Percentiles rank a stretch among this genome's conserved stretches.
These are phyloP conservation scores for Tetanocera ferruginea DNA, from an alignment of 2,888 invertebrate species.

Conservation along the genomic window DNA sequence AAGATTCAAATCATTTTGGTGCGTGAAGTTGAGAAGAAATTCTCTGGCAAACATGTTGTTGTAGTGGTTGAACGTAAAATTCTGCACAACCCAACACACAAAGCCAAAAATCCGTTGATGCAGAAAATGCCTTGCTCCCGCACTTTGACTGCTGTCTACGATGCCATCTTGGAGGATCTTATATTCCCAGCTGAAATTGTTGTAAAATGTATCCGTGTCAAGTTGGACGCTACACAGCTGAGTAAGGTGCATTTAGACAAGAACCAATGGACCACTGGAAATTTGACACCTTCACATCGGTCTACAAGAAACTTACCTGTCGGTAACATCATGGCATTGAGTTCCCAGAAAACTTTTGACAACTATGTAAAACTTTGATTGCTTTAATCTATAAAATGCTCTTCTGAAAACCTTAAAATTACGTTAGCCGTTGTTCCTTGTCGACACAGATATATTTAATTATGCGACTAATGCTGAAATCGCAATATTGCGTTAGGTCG, in stretches of 20 bases:
- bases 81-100: conserved; percentile 96
- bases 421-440: no score
- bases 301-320: conserved; percentile 99
- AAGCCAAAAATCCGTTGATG: conserved; percentile 85
- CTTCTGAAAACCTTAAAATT: background rate
- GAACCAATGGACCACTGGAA: conserved; percentile 98
- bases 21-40: conserved; percentile 98
- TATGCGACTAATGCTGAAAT: no score
- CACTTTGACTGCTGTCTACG: conserved; percentile 97
- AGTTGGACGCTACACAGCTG: conserved; percentile 94
- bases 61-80: conserved; percentile 98
- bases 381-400: background rate
- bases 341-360: conserved; percentile 98
- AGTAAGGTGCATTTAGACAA: conserved; percentile 99
- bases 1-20: conserved; percentile 97
- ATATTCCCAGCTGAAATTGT: conserved; percentile 99
- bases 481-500: no score
- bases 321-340: conserved; percentile 99
- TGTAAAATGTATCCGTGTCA: conserved; percentile 96
- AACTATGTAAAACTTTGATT: conserved; percentile 70
- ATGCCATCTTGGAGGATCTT: conserved; percentile 96
- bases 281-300: conserved; percentile 97
- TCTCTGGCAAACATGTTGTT: conserved; percentile 98
- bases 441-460: no score
- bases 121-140: conserved; percentile 84